Evolutionary conservation across 2,797 vertebrate genomes (phyloP), one percentile per base, ranked within the genome.

Genomic region (Crypturellus tataupa): DNA sequence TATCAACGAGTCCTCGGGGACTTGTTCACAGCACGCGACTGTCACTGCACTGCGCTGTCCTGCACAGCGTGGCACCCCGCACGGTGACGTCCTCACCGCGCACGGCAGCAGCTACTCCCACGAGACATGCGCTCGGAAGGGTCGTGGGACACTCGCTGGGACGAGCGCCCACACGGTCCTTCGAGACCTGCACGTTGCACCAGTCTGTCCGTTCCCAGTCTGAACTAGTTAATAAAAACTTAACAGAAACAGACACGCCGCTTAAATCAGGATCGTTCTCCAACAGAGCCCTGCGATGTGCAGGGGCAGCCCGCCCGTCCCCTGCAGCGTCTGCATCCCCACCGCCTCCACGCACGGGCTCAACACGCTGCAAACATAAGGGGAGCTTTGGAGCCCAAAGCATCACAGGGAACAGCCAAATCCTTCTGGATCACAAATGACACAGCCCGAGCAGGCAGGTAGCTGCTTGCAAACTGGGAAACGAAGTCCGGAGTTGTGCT

Each of bases 1-100:
- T 83, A 97, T 87, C 96, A 96, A 95, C 90, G 96, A 96, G 93
- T 89, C 97, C 97, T 82, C 35, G 2, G 96, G 95, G 95, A 94
- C 87, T 25, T 82, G 29, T n/a, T 76, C 67, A 3, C 15, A 89
- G 86, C 93, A 82, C 42, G 53, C 51, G 95, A 96, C 3, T 88
- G 95, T 95, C 93, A 92, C 37, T 71, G 75, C 77, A 76, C 91
- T 63, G 49, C 6, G 29, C 80, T 90, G 31, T 75, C 71, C 59
- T 65, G 87, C 79, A 4, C 11, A 35, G 85, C 35, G 70, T 2
- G 62, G 75, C 81, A 53, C 81, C 68, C 51, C 77, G 58, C 69
- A 63, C 1, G 3, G 81, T 90, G 91, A 95, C 35, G 6, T 53
- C 93, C 89, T 93, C 40, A 72, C 93, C 76, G 51, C n/a, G 80